Conservation (phyloP, 2,888 invertebrate genomes). For the Augiades crinisus region DNA sequence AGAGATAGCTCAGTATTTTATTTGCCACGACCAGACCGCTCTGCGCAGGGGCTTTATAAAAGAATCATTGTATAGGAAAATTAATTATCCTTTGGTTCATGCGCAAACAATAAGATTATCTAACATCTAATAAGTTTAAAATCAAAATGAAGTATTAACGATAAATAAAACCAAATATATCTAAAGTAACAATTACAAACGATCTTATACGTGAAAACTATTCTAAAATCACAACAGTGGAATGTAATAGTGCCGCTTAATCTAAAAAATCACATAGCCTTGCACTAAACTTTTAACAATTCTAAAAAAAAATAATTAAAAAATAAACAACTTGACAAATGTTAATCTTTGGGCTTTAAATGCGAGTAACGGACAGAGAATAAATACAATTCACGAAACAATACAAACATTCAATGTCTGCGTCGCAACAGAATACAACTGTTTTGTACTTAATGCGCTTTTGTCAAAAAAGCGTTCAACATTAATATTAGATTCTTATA, state of each 20-base stretch:
- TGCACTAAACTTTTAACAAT: slow-evolving; percentile 49
- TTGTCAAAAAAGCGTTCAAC: slow-evolving; percentile 11
- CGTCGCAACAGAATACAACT: slow-evolving; percentile 15
- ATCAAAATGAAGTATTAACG: slow-evolving; percentile 5
- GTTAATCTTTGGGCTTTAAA: slow-evolving; percentile 65
- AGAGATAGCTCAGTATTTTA: too few species aligned
- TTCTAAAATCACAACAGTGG: slow-evolving; percentile 74
- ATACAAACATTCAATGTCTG: slow-evolving; percentile 13
- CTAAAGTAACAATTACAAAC: slow-evolving; percentile 25
- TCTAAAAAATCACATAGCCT: slow-evolving; percentile 75
- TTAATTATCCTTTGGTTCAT: slow-evolving; percentile 22
- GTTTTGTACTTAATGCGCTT: slow-evolving; percentile 18
- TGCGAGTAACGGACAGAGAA: slow-evolving; percentile 37
- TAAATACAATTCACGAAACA: background rate
- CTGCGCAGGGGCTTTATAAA: too few species aligned
- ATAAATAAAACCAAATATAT: slow-evolving; percentile 9
- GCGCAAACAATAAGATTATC: slow-evolving; percentile 11
- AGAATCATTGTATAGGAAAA: slow-evolving; percentile 6
- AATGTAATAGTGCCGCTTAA: slow-evolving; percentile 71
- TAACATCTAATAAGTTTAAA: slow-evolving; percentile 6
- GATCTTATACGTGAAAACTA: slow-evolving; percentile 53
- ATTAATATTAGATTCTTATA: background rate
- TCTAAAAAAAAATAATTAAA: slow-evolving; percentile 39
- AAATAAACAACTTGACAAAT: slow-evolving; percentile 40
- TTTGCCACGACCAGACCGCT: too few species aligned